These are phyloP conservation scores for Epistrophella euchroma DNA, from an alignment of 2,888 invertebrate species.

Conservation along the genomic window DNA sequence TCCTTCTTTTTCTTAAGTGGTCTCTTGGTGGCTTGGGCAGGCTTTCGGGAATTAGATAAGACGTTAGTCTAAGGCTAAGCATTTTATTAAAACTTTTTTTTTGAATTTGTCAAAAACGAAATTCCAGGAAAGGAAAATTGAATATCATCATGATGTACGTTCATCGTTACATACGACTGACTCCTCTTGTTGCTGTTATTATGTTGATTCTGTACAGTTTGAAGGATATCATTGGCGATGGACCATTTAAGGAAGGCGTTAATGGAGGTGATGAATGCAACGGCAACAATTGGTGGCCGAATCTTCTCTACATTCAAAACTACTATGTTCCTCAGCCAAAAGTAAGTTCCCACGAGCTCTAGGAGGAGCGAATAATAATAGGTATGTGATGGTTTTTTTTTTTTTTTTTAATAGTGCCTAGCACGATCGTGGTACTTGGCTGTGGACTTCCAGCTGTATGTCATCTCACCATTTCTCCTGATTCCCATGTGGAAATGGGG, in stretches of 20 bases:
- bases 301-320: constrained; percentile 84
- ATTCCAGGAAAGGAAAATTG: constrained; percentile 77
- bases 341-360: background rate
- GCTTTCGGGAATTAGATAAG: constrained; percentile 72
- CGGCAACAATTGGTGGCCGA: constrained; percentile 83
- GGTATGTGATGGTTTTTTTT: background rate
- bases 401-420: constrained; percentile 80
- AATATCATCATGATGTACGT: constrained; percentile 79
- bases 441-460: constrained; percentile 85
- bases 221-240: constrained; percentile 83
- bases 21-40: constrained; percentile 83
- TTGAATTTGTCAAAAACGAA: background rate
- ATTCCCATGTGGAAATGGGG: constrained; percentile 80
- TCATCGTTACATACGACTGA: constrained; percentile 83
- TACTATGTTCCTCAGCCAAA: constrained; percentile 76
- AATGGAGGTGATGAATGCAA: constrained; percentile 76
- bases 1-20: constrained; percentile 86
- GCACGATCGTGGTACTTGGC: constrained; percentile 85
- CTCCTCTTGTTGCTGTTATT: constrained; percentile 84
- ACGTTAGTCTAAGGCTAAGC: constrained; percentile 22
- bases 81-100: too few species aligned
- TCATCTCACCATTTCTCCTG: constrained; percentile 84
- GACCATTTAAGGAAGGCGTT: constrained; percentile 80
- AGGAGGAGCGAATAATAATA: too few species aligned
- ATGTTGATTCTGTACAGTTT: constrained; percentile 84